Evolutionary conservation across 2,888 invertebrate species (phyloP), one percentile per base, ranked within the genome.

Genomic region (Caenorhabditis doughertyi): DNA sequence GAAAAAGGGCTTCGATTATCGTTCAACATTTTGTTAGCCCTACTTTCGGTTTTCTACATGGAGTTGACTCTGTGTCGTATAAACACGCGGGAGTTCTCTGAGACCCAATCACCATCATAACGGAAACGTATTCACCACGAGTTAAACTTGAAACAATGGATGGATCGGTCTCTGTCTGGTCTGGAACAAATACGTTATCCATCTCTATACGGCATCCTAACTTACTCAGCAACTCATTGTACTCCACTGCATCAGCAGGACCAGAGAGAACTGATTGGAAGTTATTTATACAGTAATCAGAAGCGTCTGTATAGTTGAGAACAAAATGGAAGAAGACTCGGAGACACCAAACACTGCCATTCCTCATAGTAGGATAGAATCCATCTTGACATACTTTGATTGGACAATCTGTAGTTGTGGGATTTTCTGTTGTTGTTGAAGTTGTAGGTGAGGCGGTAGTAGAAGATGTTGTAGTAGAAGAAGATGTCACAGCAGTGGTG

Each of bases 101-200:
- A 2, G 68, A 62, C n/a, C 77, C 77, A 7, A 77, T 44, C 0
- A 77, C 44, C 68, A 77, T 77, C 62, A 77, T 68, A 11, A 62
- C 77, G 7, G 58, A 42, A 8, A 23, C 32, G 27, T 68, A 70
- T 0, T 35, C 21, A 16, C 49, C 42, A 25, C 27, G n/a, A 21
- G 13, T 13, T 53, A 68, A 25, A 53, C 53, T 29, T 7, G 7
- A 8, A 3, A 70, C 58, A 18, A 68, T 60, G n/a, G 39, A 29
- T 1, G 77, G 32, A 18, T 77, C 62, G 0, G 51, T 65, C 32
- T 51, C 49, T 13, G 65, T 67, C 51, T 80, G 79, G 3, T 65
- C 76, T 76, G 60, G 58, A 76, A 62, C 1, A 16, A 18, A 32
- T 0, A 3, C n/a, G n/a, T n/a, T n/a, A n/a, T n/a, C n/a, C n/a